These are phyloP conservation scores for Aurelia aurita complex sp. Pacific DNA, from an alignment of 30 jellyfish, hydroid and myxozoan genomes.

Conservation along the genomic window DNA sequence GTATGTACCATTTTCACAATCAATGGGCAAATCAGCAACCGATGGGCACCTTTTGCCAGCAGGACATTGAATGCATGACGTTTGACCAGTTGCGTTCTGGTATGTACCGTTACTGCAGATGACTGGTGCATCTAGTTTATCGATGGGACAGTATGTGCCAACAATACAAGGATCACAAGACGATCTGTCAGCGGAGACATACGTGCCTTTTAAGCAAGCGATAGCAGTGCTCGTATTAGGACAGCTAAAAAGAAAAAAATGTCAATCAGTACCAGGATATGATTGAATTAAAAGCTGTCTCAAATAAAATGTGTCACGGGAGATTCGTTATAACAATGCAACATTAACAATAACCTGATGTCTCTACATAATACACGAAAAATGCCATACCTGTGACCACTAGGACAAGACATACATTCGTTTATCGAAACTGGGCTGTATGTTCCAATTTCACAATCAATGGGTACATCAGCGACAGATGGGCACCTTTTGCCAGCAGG, in stretches of 20 bases:
- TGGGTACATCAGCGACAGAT: slow-evolving; percentile 55
- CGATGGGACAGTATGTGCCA: slow-evolving; percentile 13
- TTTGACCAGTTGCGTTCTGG: slow-evolving; percentile 71
- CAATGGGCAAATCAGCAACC: slow-evolving; percentile 49
- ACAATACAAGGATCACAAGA: background rate
- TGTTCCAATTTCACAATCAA: slow-evolving; percentile 73
- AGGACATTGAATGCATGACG: slow-evolving; percentile 55
- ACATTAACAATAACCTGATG: no score
- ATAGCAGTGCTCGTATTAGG: background rate
- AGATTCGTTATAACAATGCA: no score
- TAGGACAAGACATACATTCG: slow-evolving; percentile 84
- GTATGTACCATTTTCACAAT: slow-evolving; percentile 77
- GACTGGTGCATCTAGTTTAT: slow-evolving; percentile 61
- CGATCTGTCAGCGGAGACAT: background rate
- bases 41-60: slow-evolving; percentile 73
- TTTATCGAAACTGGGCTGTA: slow-evolving; percentile 66
- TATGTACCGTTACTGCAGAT: slow-evolving; percentile 87
- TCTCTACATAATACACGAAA: no score
- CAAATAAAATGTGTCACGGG: no score
- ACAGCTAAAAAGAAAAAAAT: background rate
- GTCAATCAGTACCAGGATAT: no score
- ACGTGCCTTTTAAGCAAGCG: background rate
- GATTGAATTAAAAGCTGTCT: no score
- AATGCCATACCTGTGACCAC: slow-evolving; percentile 24
- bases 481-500: slow-evolving; percentile 90